A percentile compares a stretch with the other conserved stretches of the same genome.
Evolutionary conservation across 2,888 invertebrate genomes (phyloP).

Genomic region (Thereva unica): DNA sequence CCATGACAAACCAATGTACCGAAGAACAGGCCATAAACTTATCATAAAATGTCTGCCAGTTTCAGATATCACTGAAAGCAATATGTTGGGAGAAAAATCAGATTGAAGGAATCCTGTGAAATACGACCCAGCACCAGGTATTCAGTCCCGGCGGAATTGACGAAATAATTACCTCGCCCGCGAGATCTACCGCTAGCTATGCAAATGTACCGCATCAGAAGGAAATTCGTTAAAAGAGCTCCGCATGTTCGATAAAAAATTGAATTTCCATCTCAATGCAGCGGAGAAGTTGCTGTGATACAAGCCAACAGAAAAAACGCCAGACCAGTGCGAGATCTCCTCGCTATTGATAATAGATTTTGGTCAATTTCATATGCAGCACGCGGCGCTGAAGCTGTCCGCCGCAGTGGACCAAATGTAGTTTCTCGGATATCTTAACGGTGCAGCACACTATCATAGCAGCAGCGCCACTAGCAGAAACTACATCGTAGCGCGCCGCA

Average conservation of each 20-base stretch:
- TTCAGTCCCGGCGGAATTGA: constrained; percentile 6
- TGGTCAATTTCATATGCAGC: constrained; percentile 1
- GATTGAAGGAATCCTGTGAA: too few relatives aligned
- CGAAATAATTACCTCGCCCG: constrained; percentile 25
- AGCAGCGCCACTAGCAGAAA: too few relatives aligned
- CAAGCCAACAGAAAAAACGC: constrained; percentile 17
- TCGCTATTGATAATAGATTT: constrained; percentile 3
- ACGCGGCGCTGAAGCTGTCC: background rate
- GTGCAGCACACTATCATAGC: too few relatives aligned
- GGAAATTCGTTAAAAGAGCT: constrained; percentile 19
- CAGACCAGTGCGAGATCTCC: constrained; percentile 1
- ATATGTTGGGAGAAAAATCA: too few relatives aligned
- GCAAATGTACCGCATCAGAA: constrained; percentile 14
- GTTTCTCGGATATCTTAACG: too few relatives aligned
- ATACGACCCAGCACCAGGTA: too few relatives aligned
- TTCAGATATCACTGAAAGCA: too few relatives aligned
- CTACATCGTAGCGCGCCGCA: too few relatives aligned
- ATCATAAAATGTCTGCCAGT: too few relatives aligned
- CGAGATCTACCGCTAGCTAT: constrained; percentile 30
- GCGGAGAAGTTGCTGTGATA: constrained; percentile 7
- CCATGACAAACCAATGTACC: too few relatives aligned
- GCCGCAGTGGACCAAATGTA: too few relatives aligned
- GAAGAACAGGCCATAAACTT: too few relatives aligned
- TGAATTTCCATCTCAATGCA: constrained; percentile 32
- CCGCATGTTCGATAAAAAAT: constrained; percentile 10